These are phyloP conservation scores for Ophiothrix spiculata DNA, from an alignment of 35 echinoderm and acorn worm species.

Conservation along the genomic window DNA sequence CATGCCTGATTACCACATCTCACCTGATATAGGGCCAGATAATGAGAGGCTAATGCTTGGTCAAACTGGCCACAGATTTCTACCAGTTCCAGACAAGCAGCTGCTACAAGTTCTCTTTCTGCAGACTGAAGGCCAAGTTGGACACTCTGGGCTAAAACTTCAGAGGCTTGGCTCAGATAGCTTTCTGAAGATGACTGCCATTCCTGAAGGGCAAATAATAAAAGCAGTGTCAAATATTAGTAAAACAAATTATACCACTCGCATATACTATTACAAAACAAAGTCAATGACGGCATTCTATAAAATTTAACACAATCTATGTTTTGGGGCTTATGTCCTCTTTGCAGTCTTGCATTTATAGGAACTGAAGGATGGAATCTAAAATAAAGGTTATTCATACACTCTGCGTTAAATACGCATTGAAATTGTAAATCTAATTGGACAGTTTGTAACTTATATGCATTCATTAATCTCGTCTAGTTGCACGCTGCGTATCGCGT, in stretches of 20 bases:
- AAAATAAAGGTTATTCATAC: no score
- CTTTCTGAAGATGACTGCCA: slow-evolving; percentile 55
- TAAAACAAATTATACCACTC: no score
- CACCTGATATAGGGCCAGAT: slow-evolving; percentile 94
- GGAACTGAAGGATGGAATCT: no score
- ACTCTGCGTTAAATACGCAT: no score
- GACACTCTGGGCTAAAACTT: slow-evolving; percentile 78
- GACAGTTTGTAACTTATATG: no score
- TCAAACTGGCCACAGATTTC: slow-evolving; percentile 96
- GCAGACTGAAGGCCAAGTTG: slow-evolving; percentile 72
- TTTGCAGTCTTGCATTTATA: background rate
- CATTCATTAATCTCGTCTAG: no score
- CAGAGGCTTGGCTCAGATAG: slow-evolving; percentile 74
- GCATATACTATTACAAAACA: no score
- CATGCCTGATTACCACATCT: no score
- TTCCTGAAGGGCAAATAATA: slow-evolving; percentile 23
- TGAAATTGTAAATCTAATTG: no score
- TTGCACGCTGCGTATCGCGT: no score
- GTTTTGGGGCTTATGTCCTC: background rate
- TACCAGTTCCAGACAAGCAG: slow-evolving; percentile 68
- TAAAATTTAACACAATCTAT: no score
- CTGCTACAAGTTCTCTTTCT: slow-evolving; percentile 44
- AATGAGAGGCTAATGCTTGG: slow-evolving; percentile 62
- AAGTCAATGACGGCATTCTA: no score
- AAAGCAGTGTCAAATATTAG: slow-evolving; percentile 9